A percentile compares a stretch with the other conserved stretches of the same genome.
These are phyloP conservation scores for Drosophila suzukii DNA, from an alignment of 1,140 invertebrate genomes.

Conservation along the genomic window DNA sequence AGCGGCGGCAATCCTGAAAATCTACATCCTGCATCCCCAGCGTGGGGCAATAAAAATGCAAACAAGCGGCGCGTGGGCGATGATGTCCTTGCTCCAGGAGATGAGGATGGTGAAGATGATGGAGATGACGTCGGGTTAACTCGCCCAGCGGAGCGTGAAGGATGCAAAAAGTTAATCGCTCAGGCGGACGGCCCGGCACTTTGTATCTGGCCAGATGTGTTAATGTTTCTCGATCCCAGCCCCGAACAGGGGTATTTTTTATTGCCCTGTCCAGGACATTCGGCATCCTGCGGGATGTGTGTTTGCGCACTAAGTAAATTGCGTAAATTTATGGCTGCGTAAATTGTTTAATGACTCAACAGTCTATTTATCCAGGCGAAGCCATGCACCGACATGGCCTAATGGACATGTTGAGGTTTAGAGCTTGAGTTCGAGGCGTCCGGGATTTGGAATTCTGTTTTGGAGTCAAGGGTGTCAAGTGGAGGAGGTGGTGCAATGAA, in stretches of 20 bases:
- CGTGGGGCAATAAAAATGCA: conserved; percentile 69
- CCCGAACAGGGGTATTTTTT: conserved; percentile 68
- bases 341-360: conserved; percentile 84
- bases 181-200: conserved; percentile 68
- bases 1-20: conserved; percentile 52
- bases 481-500: conserved; percentile 2
- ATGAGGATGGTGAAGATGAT: conserved; percentile 23
- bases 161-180: conserved; percentile 83
- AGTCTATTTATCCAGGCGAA: conserved; percentile 70
- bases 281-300: conserved; percentile 40
- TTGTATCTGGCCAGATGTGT: conserved; percentile 80
- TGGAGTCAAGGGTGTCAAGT: conserved; percentile 43
- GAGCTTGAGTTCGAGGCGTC: conserved; percentile 29
- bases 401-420: conserved; percentile 59
- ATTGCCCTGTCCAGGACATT: conserved; percentile 55
- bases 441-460: conserved; percentile 14
- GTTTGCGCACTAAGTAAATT: conserved; percentile 76
- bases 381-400: conserved; percentile 65
- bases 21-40: conserved; percentile 50
- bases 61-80: conserved; percentile 60
- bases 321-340: conserved; percentile 84
- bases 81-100: conserved; percentile 28
- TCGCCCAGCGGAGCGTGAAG: conserved; percentile 63
- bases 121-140: conserved; percentile 28
- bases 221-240: conserved; percentile 57